Evolutionary conservation across 2,113 vertebrate species (phyloP).

Genomic region (Orientallactaga bullata): DNA sequence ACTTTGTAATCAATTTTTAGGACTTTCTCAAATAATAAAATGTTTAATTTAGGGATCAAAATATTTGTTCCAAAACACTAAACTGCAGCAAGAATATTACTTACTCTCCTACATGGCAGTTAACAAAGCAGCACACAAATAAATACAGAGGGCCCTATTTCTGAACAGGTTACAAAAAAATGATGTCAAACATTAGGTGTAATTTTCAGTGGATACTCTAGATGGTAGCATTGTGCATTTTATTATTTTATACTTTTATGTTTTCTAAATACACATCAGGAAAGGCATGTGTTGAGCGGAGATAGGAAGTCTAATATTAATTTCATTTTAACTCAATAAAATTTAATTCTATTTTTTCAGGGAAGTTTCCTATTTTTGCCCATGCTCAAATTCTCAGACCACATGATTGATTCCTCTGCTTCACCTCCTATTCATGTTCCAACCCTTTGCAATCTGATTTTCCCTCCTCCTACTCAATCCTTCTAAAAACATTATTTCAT

Average conservation of each 20-base stretch:
- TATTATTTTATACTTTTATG: conserved; percentile 51
- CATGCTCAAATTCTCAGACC: not conserved
- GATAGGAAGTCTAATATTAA: conserved; percentile 3
- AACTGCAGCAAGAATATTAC: not conserved
- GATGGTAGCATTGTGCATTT: conserved; percentile 80
- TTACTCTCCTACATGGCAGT: not conserved
- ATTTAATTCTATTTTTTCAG: conserved; percentile 19
- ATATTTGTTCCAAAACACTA: not conserved
- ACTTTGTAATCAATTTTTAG: conserved; percentile 56
- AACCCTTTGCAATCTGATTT: conserved; percentile 1
- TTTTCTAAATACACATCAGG: conserved; percentile 32
- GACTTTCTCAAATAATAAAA: conserved; percentile 25
- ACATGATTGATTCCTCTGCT: not conserved
- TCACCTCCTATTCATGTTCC: not conserved
- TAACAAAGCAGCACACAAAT: not conserved
- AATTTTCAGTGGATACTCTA: conserved; percentile 75
- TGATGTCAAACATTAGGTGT: conserved; percentile 12
- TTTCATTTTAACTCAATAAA: conserved; percentile 35
- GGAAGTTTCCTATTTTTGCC: not conserved
- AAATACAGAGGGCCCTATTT: not conserved
- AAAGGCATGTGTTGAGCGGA: not conserved
- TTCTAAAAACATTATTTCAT: conserved; percentile 35
- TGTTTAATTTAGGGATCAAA: conserved; percentile 51
- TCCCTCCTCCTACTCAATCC: not conserved
- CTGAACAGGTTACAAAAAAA: not conserved